phyloP scores from a whole-genome alignment of 2,797 vertebrate genomes.

The Eupleurogrammus muticus region DNA sequence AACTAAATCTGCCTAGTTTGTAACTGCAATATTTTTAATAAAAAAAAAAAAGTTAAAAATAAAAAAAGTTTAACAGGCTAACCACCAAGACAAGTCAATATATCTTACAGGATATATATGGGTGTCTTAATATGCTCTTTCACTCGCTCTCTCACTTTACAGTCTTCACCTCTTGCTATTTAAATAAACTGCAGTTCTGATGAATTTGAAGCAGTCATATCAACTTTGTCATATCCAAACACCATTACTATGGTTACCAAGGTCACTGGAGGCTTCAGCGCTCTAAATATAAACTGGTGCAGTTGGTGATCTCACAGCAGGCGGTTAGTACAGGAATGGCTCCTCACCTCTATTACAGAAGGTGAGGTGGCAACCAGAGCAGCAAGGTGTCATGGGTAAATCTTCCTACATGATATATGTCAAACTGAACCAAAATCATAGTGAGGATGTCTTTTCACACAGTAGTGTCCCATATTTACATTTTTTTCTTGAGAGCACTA shows the following conservation, averaged over 20 bases:
- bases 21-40: too few species aligned
- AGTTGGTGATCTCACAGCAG: slow-evolving; percentile 48
- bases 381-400: slow-evolving; percentile 34
- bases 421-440: slow-evolving; percentile 26
- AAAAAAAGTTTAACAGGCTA: too few species aligned
- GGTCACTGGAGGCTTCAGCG: slow-evolving; percentile 48
- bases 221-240: slow-evolving; percentile 47
- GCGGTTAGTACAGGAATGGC: slow-evolving; percentile 37
- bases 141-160: not conserved
- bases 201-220: slow-evolving; percentile 7
- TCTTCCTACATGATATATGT: slow-evolving; percentile 21
- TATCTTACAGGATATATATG: not conserved
- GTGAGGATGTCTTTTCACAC: not conserved
- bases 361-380: slow-evolving; percentile 33
- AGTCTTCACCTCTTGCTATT: not conserved
- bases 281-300: slow-evolving; percentile 62
- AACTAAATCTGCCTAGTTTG: too few species aligned
- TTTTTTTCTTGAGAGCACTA: too few species aligned
- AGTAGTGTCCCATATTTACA: too few species aligned
- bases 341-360: slow-evolving; percentile 57
- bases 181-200: slow-evolving; percentile 11
- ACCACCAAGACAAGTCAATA: not conserved
- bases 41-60: not conserved
- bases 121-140: not conserved
- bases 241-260: slow-evolving; percentile 66